These are phyloP conservation scores for Cryptus armator DNA, from an alignment of 2,888 invertebrate genomes.

Conservation along the genomic window DNA sequence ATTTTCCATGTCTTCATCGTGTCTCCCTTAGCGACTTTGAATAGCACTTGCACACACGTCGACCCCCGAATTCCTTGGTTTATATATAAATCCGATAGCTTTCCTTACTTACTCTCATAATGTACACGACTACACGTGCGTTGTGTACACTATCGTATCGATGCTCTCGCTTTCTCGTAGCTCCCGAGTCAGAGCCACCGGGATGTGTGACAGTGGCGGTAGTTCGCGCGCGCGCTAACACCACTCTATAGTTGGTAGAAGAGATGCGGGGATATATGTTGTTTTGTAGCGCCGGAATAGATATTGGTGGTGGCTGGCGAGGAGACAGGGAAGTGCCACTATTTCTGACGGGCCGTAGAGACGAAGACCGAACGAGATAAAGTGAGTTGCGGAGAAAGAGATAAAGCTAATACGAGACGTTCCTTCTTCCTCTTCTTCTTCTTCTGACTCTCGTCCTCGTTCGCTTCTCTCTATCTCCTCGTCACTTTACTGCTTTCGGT, in stretches of 20 bases:
- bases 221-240: conserved; percentile 64
- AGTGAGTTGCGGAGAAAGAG: conserved; percentile 60
- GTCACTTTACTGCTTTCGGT: conserved; percentile 54
- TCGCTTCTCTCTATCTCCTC: conserved; percentile 65
- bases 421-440: conserved; percentile 40
- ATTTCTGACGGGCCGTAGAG: conserved; percentile 83
- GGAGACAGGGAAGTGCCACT: conserved; percentile 84
- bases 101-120: conserved; percentile 48
- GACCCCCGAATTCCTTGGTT: conserved; percentile 24
- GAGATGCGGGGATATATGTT: conserved; percentile 82
- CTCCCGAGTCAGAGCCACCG: not conserved
- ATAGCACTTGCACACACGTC: not conserved
- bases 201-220: conserved; percentile 51
- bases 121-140: conserved; percentile 9
- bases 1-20: not conserved
- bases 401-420: conserved; percentile 45
- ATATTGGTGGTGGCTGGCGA: conserved; percentile 86
- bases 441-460: conserved; percentile 65
- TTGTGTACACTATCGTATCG: conserved; percentile 39
- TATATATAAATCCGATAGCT: conserved; percentile 79
- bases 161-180: conserved; percentile 26
- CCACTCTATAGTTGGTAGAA: conserved; percentile 40
- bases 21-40: not conserved
- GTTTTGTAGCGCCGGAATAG: conserved; percentile 85
- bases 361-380: conserved; percentile 68